A percentile compares a stretch with the other conserved stretches of the same genome.
These are phyloP conservation scores for Onthophagus sagittarius DNA, from an alignment of 2,888 invertebrate species.

Conservation along the genomic window DNA sequence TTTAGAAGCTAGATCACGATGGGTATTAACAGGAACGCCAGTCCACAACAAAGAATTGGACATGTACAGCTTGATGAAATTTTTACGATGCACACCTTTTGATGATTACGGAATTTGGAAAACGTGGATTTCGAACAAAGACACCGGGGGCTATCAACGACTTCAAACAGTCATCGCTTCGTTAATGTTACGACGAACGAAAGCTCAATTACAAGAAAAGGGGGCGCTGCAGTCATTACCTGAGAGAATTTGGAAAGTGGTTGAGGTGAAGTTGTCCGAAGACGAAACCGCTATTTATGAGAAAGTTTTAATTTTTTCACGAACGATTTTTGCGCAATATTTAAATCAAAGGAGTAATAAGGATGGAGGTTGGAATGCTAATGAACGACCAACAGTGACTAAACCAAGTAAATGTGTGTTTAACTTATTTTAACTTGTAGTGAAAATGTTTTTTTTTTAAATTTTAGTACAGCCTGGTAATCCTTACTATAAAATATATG, in stretches of 20 bases:
- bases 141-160: conserved; percentile 71
- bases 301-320: conserved; percentile 67
- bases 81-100: conserved; percentile 82
- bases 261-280: conserved; percentile 61
- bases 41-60: conserved; percentile 91
- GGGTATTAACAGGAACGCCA: conserved; percentile 92
- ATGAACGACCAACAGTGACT: neutral
- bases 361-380: conserved; percentile 37
- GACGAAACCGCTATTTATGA: conserved; percentile 78
- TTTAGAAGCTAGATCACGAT: conserved; percentile 62
- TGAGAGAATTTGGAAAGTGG: conserved; percentile 53
- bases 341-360: conserved; percentile 72
- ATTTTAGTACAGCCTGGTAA: conserved; percentile 37
- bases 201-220: conserved; percentile 66
- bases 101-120: conserved; percentile 88
- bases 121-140: conserved; percentile 85
- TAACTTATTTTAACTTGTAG: conserved; percentile 9
- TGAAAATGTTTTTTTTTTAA: neutral
- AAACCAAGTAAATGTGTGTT: neutral
- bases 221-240: conserved; percentile 65
- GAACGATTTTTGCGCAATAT: conserved; percentile 72
- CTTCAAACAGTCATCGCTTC: conserved; percentile 82
- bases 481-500: conserved; percentile 61
- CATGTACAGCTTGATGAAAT: conserved; percentile 75
- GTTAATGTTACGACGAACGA: conserved; percentile 84